Base-by-base conservation (phyloP, 2,888 invertebrate species). In the Drosophila acutilabella region DNA sequence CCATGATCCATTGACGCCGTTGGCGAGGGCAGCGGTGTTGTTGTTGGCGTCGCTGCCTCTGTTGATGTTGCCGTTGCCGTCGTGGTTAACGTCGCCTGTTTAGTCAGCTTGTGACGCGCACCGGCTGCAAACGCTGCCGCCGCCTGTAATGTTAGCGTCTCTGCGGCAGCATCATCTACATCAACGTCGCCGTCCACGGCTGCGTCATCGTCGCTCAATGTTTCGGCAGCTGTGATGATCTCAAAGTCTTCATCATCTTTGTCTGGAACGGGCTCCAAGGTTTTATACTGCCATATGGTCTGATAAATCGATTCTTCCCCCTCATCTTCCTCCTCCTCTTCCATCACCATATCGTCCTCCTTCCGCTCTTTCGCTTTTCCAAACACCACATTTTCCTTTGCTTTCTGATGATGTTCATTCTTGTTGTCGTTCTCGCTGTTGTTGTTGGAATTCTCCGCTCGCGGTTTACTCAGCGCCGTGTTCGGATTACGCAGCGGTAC, bases 241-340 rank as follows among this genome's bases (percentile, higher is more conserved):
- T 78, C 75, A 71, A 78, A 74, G 16, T 82, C 80, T 20, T 81
- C 78, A 6, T 71, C 78, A n/a, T 72, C 71, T 2, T 47, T 44
- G 45, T 38, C 53, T 16, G 66, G 44, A 33, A 60, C 38, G 10
- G 80, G 78, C 70, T 83, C 92, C 56, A 91, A 74, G 0, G 92
- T 92, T 67, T 91, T 89, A 67, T 91, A 92, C 70, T 92, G 91
- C 93, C 92, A 93, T 66, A 93, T 92, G 42, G 92, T 91, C 44
- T 93, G 93, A 69, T 93, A 93, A 60, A 93, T 92, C 8, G 91
- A 88, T 36, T 93, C 92, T 52, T 92, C 91, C 6, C 82, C 78
- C 0, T 72, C 75, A 4, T 67, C 48, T n/a, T 23, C 45, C 8
- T 10, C 18, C 16, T 56, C 51, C 26, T 50, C 20, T 38, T 38